Percentiles rank a stretch among this genome's conserved stretches.
phyloP scores from a whole-genome alignment of 2,888 invertebrate genomes.

The Dromius quadrimaculatus region DNA sequence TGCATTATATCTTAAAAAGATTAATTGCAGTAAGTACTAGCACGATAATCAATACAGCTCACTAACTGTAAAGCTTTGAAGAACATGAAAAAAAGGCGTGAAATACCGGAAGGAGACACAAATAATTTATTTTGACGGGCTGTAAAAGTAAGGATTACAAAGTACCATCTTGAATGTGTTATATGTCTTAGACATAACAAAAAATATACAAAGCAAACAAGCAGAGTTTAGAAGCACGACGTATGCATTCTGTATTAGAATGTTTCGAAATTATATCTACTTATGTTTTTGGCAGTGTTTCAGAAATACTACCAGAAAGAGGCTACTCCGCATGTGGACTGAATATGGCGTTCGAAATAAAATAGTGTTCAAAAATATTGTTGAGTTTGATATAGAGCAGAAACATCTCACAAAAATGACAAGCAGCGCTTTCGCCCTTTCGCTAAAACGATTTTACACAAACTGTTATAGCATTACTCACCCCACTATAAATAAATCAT shows the following conservation, averaged over 20 bases:
- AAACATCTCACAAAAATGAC: neutral
- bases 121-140: slow-evolving; percentile 27
- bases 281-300: slow-evolving; percentile 17
- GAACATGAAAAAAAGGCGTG: slow-evolving; percentile 6
- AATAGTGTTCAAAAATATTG: neutral
- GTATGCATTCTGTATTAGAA: slow-evolving; percentile 23
- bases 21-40: neutral
- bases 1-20: slow-evolving; percentile 28
- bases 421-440: neutral
- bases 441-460: neutral
- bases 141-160: slow-evolving; percentile 24
- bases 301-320: slow-evolving; percentile 7
- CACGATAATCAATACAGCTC: slow-evolving; percentile 15
- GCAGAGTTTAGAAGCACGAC: slow-evolving; percentile 2
- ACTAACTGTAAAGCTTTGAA: slow-evolving; percentile 1
- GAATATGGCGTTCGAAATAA: slow-evolving; percentile 9
- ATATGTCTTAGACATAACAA: neutral
- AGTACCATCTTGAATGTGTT: slow-evolving; percentile 7
- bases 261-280: slow-evolving; percentile 28
- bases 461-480: slow-evolving; percentile 2
- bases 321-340: neutral
- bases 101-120: neutral
- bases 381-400: neutral
- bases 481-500: slow-evolving; percentile 7
- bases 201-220: slow-evolving; percentile 14